phyloP scores from a whole-genome alignment of 2,888 invertebrate genomes.

The Stenoptilia bipunctidactyla region DNA sequence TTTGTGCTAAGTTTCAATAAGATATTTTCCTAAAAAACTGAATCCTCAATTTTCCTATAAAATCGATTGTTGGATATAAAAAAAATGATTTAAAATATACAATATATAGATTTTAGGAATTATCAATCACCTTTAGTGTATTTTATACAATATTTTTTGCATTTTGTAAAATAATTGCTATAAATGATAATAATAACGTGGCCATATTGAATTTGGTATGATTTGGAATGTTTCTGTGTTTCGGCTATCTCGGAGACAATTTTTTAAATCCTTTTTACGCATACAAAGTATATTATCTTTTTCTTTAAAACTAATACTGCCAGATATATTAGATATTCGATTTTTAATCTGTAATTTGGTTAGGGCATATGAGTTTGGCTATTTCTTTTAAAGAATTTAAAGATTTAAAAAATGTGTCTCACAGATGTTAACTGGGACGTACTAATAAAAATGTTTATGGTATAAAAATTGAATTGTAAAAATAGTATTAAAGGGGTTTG shows the following conservation, averaged over 20 bases:
- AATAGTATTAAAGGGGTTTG: slow-evolving; percentile 20
- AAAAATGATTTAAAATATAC: slow-evolving; percentile 23
- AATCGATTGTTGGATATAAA: slow-evolving; percentile 32
- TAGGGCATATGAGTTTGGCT: no score
- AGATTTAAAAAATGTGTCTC: slow-evolving; percentile 25
- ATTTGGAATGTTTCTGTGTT: background rate
- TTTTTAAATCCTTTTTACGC: no score
- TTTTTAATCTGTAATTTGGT: no score
- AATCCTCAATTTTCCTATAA: slow-evolving; percentile 45
- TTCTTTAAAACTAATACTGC: no score
- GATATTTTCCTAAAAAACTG: slow-evolving; percentile 37
- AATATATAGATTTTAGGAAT: slow-evolving; percentile 21
- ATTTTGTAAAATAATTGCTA: slow-evolving; percentile 39
- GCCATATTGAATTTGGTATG: slow-evolving; percentile 36
- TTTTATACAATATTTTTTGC: slow-evolving; percentile 52
- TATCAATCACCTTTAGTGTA: slow-evolving; percentile 13
- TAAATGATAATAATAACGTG: slow-evolving; percentile 37
- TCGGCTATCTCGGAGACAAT: background rate
- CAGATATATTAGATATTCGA: no score
- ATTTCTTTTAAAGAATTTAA: no score
- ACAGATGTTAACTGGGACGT: slow-evolving; percentile 33
- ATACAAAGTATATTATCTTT: no score
- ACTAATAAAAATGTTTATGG: slow-evolving; percentile 39
- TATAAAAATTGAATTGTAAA: slow-evolving; percentile 36
- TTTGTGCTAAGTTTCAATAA: background rate